These are phyloP conservation scores for Bufo bufo DNA, from an alignment of 2,113 vertebrate species.

Conservation along the genomic window DNA sequence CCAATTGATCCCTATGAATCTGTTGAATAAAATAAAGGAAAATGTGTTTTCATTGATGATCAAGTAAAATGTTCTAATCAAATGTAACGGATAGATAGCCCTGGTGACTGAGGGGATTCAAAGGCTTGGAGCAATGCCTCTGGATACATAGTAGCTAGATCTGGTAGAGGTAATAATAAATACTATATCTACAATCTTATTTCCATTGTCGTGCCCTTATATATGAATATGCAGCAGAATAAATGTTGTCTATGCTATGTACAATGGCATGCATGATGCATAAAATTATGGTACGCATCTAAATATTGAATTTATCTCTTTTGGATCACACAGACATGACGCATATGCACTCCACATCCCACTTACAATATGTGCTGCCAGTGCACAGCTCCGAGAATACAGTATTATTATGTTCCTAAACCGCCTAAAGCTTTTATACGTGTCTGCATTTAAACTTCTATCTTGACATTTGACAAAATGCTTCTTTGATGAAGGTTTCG, in stretches of 20 bases:
- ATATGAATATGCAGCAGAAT: not conserved
- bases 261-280: slow-evolving; percentile 44
- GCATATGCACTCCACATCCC: slow-evolving; percentile 56
- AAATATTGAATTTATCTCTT: slow-evolving; percentile 54
- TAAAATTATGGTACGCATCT: slow-evolving; percentile 53
- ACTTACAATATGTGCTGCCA: slow-evolving; percentile 59
- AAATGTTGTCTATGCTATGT: slow-evolving; percentile 46
- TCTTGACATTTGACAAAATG: slow-evolving; percentile 36
- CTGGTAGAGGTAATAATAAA: not conserved
- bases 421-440: slow-evolving; percentile 28
- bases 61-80: too few relatives aligned
- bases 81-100: too few relatives aligned
- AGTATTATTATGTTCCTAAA: slow-evolving; percentile 38
- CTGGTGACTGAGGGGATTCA: too few relatives aligned
- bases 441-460: not conserved
- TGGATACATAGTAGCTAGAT: not conserved
- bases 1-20: too few relatives aligned
- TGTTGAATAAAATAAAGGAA: too few relatives aligned
- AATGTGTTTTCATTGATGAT: too few relatives aligned
- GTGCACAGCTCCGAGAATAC: slow-evolving; percentile 30
- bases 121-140: too few relatives aligned
- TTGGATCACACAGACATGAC: slow-evolving; percentile 56
- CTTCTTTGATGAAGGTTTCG: slow-evolving; percentile 22
- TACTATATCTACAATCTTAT: not conserved
- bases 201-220: not conserved